phyloP scores from a whole-genome alignment of 2,888 invertebrate species.

The Leucophenga maculata region DNA sequence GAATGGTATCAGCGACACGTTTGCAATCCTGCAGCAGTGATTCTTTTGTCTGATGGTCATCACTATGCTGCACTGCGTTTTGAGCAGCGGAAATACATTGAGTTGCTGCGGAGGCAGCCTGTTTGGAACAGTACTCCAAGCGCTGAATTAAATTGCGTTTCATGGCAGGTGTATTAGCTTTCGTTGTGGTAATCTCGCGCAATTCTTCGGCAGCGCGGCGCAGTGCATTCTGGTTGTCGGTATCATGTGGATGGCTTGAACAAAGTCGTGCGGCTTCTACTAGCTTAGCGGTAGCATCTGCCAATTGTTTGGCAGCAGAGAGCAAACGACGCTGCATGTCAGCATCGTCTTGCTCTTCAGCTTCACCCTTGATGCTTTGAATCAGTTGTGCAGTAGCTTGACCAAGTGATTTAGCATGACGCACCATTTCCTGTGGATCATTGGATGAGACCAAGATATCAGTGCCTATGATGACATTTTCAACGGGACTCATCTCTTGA shows the following conservation, averaged over 20 bases:
- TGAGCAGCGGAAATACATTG: slow-evolving; percentile 93
- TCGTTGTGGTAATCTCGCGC: slow-evolving; percentile 90
- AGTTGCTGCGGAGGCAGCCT: slow-evolving; percentile 89
- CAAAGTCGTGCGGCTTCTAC: slow-evolving; percentile 97
- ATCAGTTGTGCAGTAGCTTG: slow-evolving; percentile 96
- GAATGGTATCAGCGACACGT: slow-evolving; percentile 83
- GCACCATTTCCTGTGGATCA: slow-evolving; percentile 94
- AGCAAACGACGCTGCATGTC: slow-evolving; percentile 91
- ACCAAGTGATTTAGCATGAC: slow-evolving; percentile 90
- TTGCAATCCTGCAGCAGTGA: slow-evolving; percentile 83
- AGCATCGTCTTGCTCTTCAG: slow-evolving; percentile 88
- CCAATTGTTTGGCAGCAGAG: slow-evolving; percentile 94
- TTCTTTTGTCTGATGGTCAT: slow-evolving; percentile 76
- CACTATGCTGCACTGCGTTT: slow-evolving; percentile 82
- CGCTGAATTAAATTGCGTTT: slow-evolving; percentile 82
- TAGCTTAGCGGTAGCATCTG: slow-evolving; percentile 97
- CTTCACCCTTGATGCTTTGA: slow-evolving; percentile 95
- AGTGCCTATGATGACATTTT: slow-evolving; percentile 90
- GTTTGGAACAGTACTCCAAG: slow-evolving; percentile 83
- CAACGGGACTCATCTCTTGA: slow-evolving; percentile 86
- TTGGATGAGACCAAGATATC: slow-evolving; percentile 90
- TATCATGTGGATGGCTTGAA: slow-evolving; percentile 88
- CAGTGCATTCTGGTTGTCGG: slow-evolving; percentile 86
- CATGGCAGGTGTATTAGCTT: slow-evolving; percentile 83
- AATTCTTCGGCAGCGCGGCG: slow-evolving; percentile 93